Conservation (phyloP, 2,797 vertebrate genomes). For the Gadopsis marmoratus region DNA sequence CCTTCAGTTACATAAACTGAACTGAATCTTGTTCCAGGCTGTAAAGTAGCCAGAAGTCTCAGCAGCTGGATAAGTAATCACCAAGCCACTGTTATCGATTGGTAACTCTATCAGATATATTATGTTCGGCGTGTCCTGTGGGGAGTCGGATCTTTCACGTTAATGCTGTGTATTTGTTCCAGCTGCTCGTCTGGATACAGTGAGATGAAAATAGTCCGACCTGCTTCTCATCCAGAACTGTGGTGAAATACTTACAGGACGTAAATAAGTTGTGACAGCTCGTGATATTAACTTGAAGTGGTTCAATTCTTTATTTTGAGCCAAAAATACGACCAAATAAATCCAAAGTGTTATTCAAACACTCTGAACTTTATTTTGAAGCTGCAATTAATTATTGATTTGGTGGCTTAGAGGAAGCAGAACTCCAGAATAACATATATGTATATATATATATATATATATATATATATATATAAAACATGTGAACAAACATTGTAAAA, state of each 20-base stretch:
- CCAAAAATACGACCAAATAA: neutral
- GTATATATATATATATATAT: too few species aligned
- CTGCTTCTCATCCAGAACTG: constrained; percentile 19
- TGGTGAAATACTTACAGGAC: constrained; percentile 32
- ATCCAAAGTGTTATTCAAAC: constrained; percentile 1
- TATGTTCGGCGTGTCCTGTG: neutral
- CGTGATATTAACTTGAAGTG: constrained; percentile 25
- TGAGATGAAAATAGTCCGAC: constrained; percentile 18
- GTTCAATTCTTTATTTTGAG: neutral
- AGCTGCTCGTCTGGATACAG: constrained; percentile 40
- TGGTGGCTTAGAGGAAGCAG: neutral
- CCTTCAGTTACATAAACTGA: neutral
- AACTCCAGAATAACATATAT: neutral
- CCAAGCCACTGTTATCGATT: constrained; percentile 26
- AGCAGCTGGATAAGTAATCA: constrained; percentile 38
- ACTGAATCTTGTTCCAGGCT: neutral
- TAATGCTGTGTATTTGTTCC: constrained; percentile 27
- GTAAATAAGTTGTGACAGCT: constrained; percentile 37
- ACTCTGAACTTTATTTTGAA: neutral
- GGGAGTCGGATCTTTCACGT: constrained; percentile 41
- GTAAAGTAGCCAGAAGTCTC: neutral
- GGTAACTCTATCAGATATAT: constrained; percentile 50
- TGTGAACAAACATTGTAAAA: neutral
- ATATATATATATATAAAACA: too few species aligned
- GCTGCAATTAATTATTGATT: neutral